Percentiles rank a stretch among this genome's conserved stretches.
Evolutionary conservation across 2,113 vertebrate species (phyloP).

Genomic region (Chloebia gouldiae): DNA sequence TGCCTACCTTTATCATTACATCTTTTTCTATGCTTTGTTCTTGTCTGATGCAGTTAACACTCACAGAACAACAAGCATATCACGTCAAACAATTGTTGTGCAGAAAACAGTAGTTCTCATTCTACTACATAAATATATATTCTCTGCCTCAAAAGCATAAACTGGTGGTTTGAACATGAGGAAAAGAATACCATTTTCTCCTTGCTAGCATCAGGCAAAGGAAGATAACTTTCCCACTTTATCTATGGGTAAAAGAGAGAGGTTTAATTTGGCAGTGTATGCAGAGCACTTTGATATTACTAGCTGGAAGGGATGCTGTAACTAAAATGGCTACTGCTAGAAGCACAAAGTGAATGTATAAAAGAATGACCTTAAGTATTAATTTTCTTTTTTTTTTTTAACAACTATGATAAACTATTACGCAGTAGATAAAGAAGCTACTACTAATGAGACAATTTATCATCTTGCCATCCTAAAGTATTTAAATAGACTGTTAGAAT

Average conservation of each 20-base stretch:
- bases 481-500: not conserved
- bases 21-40: slow-evolving; percentile 24
- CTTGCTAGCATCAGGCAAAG: not conserved
- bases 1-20: not conserved
- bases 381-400: not conserved
- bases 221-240: not conserved
- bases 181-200: not conserved
- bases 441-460: not conserved
- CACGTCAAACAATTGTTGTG: not conserved
- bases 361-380: accelerated
- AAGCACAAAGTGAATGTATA: not conserved
- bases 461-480: not conserved
- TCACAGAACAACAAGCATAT: slow-evolving; percentile 1
- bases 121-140: not conserved
- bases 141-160: not conserved
- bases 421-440: not conserved
- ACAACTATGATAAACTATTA: not conserved
- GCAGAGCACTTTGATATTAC: not conserved
- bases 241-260: not conserved
- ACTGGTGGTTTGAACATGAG: not conserved
- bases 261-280: not conserved
- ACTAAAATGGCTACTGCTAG: not conserved
- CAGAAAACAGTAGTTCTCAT: not conserved
- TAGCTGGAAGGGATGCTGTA: not conserved
- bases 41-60: slow-evolving; percentile 26